A percentile compares a stretch with the other conserved stretches of the same genome.
These are phyloP conservation scores for Strix aluco DNA, from an alignment of 2,113 vertebrate species.

Conservation along the genomic window DNA sequence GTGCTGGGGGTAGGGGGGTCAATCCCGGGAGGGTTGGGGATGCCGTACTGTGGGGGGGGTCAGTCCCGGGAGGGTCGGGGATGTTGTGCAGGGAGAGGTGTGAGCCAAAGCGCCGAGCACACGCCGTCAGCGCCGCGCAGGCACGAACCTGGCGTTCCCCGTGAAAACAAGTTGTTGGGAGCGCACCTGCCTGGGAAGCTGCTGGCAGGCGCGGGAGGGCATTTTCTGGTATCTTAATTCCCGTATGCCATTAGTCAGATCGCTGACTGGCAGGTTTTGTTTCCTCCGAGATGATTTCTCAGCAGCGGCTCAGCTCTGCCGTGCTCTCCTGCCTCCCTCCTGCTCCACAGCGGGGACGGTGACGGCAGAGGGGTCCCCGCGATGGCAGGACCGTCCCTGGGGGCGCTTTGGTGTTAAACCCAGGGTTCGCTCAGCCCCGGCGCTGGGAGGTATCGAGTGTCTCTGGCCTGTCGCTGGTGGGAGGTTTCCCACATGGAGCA, in stretches of 20 bases:
- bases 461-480: not conserved
- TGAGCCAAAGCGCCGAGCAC: not conserved
- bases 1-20: not conserved
- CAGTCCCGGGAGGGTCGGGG: accelerated
- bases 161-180: not conserved
- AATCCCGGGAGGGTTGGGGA: accelerated
- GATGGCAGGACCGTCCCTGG: accelerated
- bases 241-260: not conserved
- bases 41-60: not conserved
- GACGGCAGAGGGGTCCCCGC: accelerated
- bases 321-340: not conserved
- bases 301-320: not conserved
- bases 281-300: not conserved
- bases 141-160: accelerated
- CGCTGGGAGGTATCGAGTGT: not conserved
- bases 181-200: not conserved
- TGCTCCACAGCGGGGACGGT: accelerated
- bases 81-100: not conserved
- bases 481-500: not conserved
- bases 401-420: not conserved
- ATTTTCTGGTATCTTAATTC: not conserved
- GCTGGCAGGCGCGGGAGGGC: not conserved
- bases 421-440: accelerated
- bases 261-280: not conserved
- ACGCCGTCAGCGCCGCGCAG: accelerated